Conservation (phyloP, 2,113 vertebrate genomes). For the Erpornis zantholeuca region DNA sequence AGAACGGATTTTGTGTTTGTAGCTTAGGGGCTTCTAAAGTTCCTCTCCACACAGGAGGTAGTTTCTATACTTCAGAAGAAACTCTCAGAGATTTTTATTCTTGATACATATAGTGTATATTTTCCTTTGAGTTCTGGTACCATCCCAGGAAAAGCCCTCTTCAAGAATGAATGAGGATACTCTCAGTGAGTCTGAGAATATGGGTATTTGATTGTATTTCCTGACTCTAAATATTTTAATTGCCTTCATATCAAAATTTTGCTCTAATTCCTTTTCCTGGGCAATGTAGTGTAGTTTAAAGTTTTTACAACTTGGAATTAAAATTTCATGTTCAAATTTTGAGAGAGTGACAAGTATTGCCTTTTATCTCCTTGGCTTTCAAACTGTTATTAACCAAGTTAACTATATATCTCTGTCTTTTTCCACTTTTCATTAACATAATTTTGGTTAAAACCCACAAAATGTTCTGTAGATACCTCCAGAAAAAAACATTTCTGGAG, state of each 20-base stretch:
- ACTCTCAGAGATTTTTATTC: not conserved
- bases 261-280: not conserved
- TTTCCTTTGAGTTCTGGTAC: not conserved
- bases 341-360: accelerated
- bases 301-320: not conserved
- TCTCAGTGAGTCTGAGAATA: not conserved
- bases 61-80: not conserved
- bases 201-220: not conserved
- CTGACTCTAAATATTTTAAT: not conserved
- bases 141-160: not conserved
- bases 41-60: not conserved
- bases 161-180: not conserved
- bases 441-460: not conserved
- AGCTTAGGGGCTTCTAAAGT: not conserved
- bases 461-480: not conserved
- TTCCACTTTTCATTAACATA: not conserved
- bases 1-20: not conserved
- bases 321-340: not conserved
- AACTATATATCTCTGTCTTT: not conserved
- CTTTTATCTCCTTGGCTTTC: not conserved
- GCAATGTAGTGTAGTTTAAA: not conserved
- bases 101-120: not conserved
- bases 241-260: not conserved
- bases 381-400: not conserved
- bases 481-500: not conserved